Base-by-base conservation (phyloP, 2,888 invertebrate genomes). In the Uloborus plumipes region DNA sequence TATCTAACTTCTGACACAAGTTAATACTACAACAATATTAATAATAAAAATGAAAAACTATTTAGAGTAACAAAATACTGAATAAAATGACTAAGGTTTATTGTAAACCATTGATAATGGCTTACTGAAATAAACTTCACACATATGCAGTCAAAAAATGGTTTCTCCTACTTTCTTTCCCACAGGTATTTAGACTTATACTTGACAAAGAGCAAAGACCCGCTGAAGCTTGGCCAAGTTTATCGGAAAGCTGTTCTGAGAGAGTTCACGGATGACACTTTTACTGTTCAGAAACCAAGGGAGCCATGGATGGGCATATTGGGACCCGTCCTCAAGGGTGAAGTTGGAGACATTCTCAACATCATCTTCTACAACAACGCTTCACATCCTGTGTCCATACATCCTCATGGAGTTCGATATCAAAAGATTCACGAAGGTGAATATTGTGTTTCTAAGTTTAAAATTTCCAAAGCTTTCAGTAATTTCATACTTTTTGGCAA, bases 251-350 rank as follows among this genome's bases (percentile, higher is more conserved):
- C 85, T 1, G 26, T 85, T 9, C 73, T 84, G 11, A 65, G 85
- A 47, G 85, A 86, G 18, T 86, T 71, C 66, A 85, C 85, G 14
- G 85, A 86, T 58, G 81, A 76, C 22, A 85, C 85, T 13, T 86
- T 81, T 70, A 85, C 73, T 9, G 61, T 65, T 16, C 74, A 59
- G 49, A 85, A 81, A 58, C 71, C 76, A 6, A 79, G 74, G 47
- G 80, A 80, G 9, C 67, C 77, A 22, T 85, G 80, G 80, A 62
- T 85, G 77, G 86, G 86, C 13, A 69, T 85, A 3, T 55, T 86
- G n/a, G 88, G 88, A 1, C 88, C 88, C 0, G 83, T 87, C 15
- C 86, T 88, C 14, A 77, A 84, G 51, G 88, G 86, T 15, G 87
- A 88, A 81, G 86, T 87, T n/a, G 88, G 88, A 7, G 88, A 88